Base-by-base conservation (phyloP, 2,113 vertebrate genomes). In the Petrocephalus zakoni region DNA sequence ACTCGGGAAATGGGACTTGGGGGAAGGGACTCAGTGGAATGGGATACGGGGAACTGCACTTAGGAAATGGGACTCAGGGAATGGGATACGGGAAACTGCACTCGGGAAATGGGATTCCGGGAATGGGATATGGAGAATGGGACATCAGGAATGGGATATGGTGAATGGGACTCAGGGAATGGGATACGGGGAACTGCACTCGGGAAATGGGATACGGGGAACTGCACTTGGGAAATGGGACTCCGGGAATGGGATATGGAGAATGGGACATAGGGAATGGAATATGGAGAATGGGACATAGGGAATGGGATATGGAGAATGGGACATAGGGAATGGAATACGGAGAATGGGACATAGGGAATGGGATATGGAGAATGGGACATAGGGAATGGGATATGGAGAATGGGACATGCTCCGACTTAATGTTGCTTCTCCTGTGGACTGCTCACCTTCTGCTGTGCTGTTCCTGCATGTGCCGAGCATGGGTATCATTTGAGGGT, bases 181-280 rank as follows among this genome's bases (percentile, higher is more conserved):
- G 19, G 7, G 2, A 22, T 0, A 0, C 0, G 0, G 56, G 0
- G 53, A 58, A 42, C 42, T 34, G 34, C 0, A 81, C 13, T 8
- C 1, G 0, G 37, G 0, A 10, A 37, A 42, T 34, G 17, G 37
- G 72, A 37, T 3, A 37, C 21, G 29, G 22, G 22, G 15, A 17
- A 64, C 4, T 5, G 58, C 0, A 29, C 25, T 37, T 8, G 3
- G 29, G 15, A 6, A 58, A 21, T 19, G 37, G 37, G 46, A 42
- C 42, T 42, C 3, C 6, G n/a, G 19, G 25, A 37, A 49, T 68
- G 61, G n/a, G n/a, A 29, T 9, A 0, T 2, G 0, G 61, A 0
- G 56, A 58, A 22, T 58, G 21, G 56, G 1, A n/a, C 5, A 2
- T 0, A 10, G 56, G 2, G 2, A 22, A n/a, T 9, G 56, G 7